Evolutionary conservation across 1,140 invertebrate genomes (phyloP).

Genomic region (Diabrotica virgifera): DNA sequence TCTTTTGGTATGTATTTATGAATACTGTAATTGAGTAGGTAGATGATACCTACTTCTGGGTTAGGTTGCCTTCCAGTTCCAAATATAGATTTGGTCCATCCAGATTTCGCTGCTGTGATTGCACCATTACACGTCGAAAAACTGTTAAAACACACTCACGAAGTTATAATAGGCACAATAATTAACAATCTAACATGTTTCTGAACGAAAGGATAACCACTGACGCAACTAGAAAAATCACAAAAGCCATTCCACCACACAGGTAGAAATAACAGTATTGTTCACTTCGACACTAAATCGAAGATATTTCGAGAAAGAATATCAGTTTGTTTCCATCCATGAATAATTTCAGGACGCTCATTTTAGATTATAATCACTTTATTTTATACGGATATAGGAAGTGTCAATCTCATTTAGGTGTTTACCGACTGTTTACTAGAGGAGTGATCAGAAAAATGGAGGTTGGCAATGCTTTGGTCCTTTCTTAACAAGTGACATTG

Average conservation of each 20-base stretch:
- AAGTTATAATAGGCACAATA: background rate
- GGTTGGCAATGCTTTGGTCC: too few relatives aligned
- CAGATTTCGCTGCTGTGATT: background rate
- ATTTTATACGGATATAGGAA: background rate
- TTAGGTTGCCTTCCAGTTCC: constrained; percentile 1
- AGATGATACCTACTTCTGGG: background rate
- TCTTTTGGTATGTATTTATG: too few relatives aligned
- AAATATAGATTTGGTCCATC: constrained; percentile 1
- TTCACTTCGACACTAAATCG: background rate
- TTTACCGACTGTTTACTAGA: background rate
- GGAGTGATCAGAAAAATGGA: too few relatives aligned
- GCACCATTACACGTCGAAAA: background rate
- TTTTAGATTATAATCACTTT: background rate
- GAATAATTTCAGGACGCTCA: background rate
- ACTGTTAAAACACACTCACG: background rate
- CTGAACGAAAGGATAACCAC: background rate
- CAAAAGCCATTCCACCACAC: background rate
- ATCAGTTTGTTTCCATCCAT: background rate
- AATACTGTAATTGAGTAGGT: background rate
- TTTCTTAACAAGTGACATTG: too few relatives aligned
- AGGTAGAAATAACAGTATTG: background rate
- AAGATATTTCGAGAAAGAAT: background rate
- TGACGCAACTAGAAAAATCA: background rate
- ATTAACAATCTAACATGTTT: background rate
- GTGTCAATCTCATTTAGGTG: background rate